These are phyloP conservation scores for Heterochromis multidens DNA, from an alignment of 2,113 vertebrate species.

Conservation along the genomic window DNA sequence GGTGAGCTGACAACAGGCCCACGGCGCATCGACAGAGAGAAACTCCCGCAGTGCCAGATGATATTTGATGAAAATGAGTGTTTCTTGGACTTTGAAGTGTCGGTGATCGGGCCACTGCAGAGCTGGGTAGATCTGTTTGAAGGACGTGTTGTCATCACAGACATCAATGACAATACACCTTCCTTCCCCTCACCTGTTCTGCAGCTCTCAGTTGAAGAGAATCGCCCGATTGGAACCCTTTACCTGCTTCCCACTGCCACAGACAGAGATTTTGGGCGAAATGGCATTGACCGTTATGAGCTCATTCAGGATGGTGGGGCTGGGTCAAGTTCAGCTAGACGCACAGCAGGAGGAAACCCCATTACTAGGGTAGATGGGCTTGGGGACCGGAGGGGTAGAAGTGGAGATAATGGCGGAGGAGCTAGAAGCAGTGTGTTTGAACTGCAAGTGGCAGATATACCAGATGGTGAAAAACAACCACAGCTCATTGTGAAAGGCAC, in stretches of 20 bases:
- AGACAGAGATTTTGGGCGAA: constrained; percentile 91
- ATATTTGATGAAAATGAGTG: constrained; percentile 98
- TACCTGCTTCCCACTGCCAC: constrained; percentile 96
- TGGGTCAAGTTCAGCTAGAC: constrained; percentile 59
- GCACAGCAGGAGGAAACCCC: constrained; percentile 59
- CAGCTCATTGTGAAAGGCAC: constrained; percentile 97
- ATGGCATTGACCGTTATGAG: constrained; percentile 94
- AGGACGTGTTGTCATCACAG: constrained; percentile 90
- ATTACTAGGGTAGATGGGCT: constrained; percentile 71
- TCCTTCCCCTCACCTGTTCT: constrained; percentile 95
- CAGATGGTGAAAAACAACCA: constrained; percentile 95
- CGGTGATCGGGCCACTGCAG: constrained; percentile 94
- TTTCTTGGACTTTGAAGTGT: constrained; percentile 96
- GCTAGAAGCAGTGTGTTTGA: constrained; percentile 90
- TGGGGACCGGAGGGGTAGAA: constrained; percentile 72
- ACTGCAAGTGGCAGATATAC: constrained; percentile 92
- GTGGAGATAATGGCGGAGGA: constrained; percentile 61
- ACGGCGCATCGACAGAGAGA: constrained; percentile 92
- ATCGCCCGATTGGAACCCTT: constrained; percentile 92
- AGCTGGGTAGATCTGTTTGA: constrained; percentile 98
- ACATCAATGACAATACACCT: constrained; percentile 98
- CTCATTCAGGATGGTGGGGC: constrained; percentile 83
- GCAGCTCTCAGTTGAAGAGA: constrained; percentile 95
- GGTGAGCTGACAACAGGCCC: constrained; percentile 92
- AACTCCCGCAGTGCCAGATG: constrained; percentile 96